A percentile compares a stretch with the other conserved stretches of the same genome.
These are phyloP conservation scores for Oegoconia quadripuncta DNA, from an alignment of 2,888 invertebrate species.

Conservation along the genomic window DNA sequence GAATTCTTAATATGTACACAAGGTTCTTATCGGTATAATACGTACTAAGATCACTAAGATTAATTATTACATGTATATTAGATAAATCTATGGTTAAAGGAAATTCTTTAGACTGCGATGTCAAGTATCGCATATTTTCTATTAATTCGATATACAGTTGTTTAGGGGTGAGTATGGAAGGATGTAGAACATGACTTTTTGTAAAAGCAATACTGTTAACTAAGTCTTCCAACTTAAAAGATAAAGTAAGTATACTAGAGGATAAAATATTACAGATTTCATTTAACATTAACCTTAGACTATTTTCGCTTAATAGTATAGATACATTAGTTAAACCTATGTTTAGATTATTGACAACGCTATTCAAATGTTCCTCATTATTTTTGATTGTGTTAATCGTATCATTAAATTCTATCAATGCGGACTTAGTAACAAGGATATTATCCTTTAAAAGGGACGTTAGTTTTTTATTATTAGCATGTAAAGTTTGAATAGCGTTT, in stretches of 20 bases:
- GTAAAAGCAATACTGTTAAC: slow-evolving; percentile 4
- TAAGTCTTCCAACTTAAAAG: slow-evolving; percentile 14
- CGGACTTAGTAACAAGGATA: neutral
- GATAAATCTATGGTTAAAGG: slow-evolving; percentile 10
- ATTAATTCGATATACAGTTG: slow-evolving; percentile 13
- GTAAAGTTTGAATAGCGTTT: neutral
- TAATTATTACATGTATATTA: slow-evolving; percentile 13
- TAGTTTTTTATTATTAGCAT: neutral
- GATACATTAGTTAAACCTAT: no score
- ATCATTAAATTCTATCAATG: neutral
- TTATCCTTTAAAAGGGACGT: neutral
- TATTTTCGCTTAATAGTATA: no score
- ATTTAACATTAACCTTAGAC: slow-evolving; percentile 5
- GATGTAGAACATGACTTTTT: slow-evolving; percentile 12
- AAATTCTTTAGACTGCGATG: slow-evolving; percentile 8
- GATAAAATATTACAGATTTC: slow-evolving; percentile 12
- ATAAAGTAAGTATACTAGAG: slow-evolving; percentile 11
- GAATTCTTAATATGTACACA: slow-evolving; percentile 10
- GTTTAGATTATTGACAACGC: neutral
- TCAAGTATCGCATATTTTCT: slow-evolving; percentile 11
- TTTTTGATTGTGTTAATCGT: neutral
- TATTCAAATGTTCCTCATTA: neutral
- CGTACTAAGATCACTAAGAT: slow-evolving; percentile 7
- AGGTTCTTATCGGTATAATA: slow-evolving; percentile 12
- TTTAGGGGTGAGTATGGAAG: slow-evolving; percentile 12